phyloP scores from a whole-genome alignment of 2,888 invertebrate species.

The Leptinotarsa juncta region DNA sequence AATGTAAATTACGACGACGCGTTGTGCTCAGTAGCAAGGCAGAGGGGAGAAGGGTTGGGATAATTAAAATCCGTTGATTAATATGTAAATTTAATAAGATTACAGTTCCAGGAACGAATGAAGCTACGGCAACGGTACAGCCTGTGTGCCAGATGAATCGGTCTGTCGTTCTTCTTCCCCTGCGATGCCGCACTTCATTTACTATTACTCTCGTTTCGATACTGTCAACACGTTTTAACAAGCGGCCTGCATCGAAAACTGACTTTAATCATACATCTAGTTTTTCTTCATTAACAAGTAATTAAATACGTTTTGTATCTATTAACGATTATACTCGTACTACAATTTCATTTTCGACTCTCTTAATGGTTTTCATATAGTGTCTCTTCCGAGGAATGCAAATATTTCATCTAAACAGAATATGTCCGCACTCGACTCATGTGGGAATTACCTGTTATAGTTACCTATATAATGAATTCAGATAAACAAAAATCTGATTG shows the following conservation, averaged over 20 bases:
- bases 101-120: constrained; percentile 91
- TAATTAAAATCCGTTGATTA: constrained; percentile 99
- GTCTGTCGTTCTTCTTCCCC: constrained; percentile 24
- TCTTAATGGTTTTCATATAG: background rate
- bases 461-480: too few species aligned
- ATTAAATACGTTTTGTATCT: background rate
- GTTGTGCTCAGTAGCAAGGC: constrained; percentile 61
- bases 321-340: background rate
- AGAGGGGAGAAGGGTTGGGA: constrained; percentile 71
- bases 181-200: constrained; percentile 28
- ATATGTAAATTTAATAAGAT: constrained; percentile 99
- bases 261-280: constrained; percentile 24
- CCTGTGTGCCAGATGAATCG: constrained; percentile 40
- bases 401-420: too few species aligned
- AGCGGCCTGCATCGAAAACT: constrained; percentile 38
- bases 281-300: background rate
- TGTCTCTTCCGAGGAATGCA: too few species aligned
- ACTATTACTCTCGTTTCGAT: constrained; percentile 42
- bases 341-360: background rate
- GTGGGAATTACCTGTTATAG: too few species aligned
- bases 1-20: constrained; percentile 79
- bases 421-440: too few species aligned
- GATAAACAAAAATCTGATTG: too few species aligned
- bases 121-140: constrained; percentile 54
- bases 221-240: constrained; percentile 47